Base-by-base conservation (phyloP, 2,113 vertebrate genomes). In the Hemiscyllium ocellatum region DNA sequence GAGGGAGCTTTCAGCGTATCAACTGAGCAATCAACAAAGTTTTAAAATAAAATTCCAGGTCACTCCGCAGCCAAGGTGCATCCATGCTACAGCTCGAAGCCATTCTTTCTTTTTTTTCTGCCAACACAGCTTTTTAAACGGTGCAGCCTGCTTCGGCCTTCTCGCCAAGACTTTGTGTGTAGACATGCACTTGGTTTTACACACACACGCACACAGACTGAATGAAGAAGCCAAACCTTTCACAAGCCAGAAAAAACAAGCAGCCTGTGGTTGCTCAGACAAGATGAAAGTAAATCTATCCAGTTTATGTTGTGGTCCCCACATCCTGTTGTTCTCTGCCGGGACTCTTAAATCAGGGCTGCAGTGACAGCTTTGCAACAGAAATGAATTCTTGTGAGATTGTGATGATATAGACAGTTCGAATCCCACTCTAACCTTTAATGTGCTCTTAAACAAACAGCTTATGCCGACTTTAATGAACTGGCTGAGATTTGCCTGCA, bases 231-330 rank as follows among this genome's bases (percentile, higher is more conserved):
- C 91, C 61, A 70, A 95, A 42, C 17, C 15, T 69, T 94, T 52
- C 24, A 72, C 42, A 72, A 95, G 93, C 68, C 68, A 47, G 93
- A 37, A 95, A 37, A 69, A 17, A 4, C 68, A 70, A 29, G 13
- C 68, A 70, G 68, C 42, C 70, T 70, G 66, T 70, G 68, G 37
- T 95, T 95, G 70, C 93, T 95, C 68, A 70, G 93, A 89, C 93
- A 95, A 26, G 26, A 22, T 69, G 42, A 50, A 50, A 95, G 69
- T 50, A 52, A 95, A 72, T 95, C 94, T 52, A 50, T 72, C 24
- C 37, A 4, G 66, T 72, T 72, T 50, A 70, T 95, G 68, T 95
- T 26, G 94, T 2, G 42, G 68, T 95, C 37, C n/a, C 26, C 94
- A 52, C 42, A 33, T 33, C 3, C 69, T 50, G 37, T 56, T 61